These are phyloP conservation scores for Phortica variegata DNA, from an alignment of 1,140 invertebrate species.

Conservation along the genomic window DNA sequence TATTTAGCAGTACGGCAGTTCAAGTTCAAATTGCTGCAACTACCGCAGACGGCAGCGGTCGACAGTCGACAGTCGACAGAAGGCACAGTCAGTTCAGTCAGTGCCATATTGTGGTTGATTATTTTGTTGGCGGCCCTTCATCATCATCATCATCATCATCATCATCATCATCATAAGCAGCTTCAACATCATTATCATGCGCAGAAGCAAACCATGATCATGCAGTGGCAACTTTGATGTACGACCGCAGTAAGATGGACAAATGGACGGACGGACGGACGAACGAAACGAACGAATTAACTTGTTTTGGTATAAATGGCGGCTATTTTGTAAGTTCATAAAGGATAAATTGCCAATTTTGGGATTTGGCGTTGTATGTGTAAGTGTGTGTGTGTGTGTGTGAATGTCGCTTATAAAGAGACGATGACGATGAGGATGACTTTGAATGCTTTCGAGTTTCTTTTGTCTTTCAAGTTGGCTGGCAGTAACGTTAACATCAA, in stretches of 20 bases:
- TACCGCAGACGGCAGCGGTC: no score
- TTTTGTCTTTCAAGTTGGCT: conserved; percentile 1
- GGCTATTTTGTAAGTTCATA: conserved; percentile 57
- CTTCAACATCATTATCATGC: conserved; percentile 9
- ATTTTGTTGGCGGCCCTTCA: conserved; percentile 52
- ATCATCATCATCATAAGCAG: neutral
- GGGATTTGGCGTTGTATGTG: conserved; percentile 52
- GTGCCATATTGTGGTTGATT: conserved; percentile 36
- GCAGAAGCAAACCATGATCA: conserved; percentile 1
- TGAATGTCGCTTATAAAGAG: no score
- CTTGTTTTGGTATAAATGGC: conserved; percentile 56
- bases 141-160: conserved; percentile 48
- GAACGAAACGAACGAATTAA: conserved; percentile 41
- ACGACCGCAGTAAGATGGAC: conserved; percentile 15
- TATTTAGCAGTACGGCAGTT: no score
- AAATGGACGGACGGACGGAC: neutral
- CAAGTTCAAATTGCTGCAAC: no score
- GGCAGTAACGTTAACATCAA: no score
- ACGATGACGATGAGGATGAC: no score
- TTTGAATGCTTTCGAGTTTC: conserved; percentile 19
- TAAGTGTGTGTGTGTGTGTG: neutral
- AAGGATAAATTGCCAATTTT: conserved; percentile 57
- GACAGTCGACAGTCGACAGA: no score
- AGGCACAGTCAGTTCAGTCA: no score
- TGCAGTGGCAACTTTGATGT: conserved; percentile 8